Evolutionary conservation across 23 tunicate species (phyloP).

Genomic region (Trididemnum clinides): DNA sequence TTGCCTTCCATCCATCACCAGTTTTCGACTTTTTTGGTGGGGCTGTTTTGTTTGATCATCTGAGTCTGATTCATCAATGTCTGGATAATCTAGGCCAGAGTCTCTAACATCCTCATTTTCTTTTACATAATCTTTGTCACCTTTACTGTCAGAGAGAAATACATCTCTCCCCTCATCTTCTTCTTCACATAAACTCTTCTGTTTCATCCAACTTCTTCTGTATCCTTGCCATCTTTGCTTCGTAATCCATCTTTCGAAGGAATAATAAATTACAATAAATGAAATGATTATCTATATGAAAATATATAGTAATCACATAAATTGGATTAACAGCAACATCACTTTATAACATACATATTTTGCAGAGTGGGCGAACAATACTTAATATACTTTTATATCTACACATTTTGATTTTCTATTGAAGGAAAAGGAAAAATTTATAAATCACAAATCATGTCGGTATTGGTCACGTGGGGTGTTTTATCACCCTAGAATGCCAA

Average conservation of each 20-base stretch:
- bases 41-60: background rate
- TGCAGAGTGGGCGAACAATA: background rate
- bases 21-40: background rate
- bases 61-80: background rate
- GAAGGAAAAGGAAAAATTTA: background rate
- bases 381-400: background rate
- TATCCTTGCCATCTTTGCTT: background rate
- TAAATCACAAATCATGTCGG: background rate
- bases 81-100: too few relatives aligned
- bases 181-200: background rate
- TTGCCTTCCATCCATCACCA: background rate
- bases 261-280: background rate
- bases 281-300: too few relatives aligned
- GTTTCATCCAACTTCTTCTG: background rate
- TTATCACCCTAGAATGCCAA: background rate
- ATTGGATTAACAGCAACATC: too few relatives aligned
- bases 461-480: background rate
- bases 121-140: background rate
- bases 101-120: background rate
- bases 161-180: background rate
- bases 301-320: too few relatives aligned
- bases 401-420: background rate
- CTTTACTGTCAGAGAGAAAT: background rate
- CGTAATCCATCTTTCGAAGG: background rate
- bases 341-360: background rate